Percentiles rank a stretch among this genome's conserved stretches.
phyloP scores from a whole-genome alignment of 2,113 vertebrate genomes.

The Zingel zingel region DNA sequence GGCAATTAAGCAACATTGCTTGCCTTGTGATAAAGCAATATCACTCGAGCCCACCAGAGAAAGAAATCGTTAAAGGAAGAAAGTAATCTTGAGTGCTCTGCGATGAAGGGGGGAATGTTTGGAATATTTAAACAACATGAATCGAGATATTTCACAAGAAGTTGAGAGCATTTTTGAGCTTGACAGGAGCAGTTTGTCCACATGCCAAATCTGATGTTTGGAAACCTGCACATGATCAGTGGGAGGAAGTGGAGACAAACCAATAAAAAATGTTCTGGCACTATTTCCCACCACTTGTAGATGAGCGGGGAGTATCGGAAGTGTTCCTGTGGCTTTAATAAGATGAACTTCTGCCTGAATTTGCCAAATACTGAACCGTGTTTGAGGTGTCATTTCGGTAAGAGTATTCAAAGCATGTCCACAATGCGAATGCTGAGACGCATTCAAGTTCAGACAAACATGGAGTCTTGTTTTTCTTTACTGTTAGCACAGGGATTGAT shows the following conservation, averaged over 20 bases:
- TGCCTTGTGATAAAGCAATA: neutral
- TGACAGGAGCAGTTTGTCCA: neutral
- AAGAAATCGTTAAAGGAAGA: neutral
- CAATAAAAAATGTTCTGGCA: too few species aligned
- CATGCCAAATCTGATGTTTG: neutral
- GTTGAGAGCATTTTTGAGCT: neutral
- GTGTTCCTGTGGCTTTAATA: neutral
- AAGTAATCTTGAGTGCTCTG: neutral
- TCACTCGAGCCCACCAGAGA: neutral
- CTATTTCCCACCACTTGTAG: neutral
- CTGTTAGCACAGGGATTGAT: neutral
- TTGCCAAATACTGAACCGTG: neutral
- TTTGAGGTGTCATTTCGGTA: neutral
- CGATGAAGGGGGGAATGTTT: neutral
- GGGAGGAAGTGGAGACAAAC: neutral
- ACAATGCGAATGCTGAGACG: fast-evolving
- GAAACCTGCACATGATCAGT: neutral
- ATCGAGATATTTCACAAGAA: neutral
- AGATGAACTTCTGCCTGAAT: neutral
- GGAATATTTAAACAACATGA: neutral
- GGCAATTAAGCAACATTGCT: fast-evolving
- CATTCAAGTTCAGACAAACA: neutral
- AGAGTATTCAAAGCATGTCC: neutral
- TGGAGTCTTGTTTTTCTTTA: neutral
- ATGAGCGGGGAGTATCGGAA: neutral